phyloP scores from a whole-genome alignment of 2,797 vertebrate species.

The Melanotaenia maccullochi region DNA sequence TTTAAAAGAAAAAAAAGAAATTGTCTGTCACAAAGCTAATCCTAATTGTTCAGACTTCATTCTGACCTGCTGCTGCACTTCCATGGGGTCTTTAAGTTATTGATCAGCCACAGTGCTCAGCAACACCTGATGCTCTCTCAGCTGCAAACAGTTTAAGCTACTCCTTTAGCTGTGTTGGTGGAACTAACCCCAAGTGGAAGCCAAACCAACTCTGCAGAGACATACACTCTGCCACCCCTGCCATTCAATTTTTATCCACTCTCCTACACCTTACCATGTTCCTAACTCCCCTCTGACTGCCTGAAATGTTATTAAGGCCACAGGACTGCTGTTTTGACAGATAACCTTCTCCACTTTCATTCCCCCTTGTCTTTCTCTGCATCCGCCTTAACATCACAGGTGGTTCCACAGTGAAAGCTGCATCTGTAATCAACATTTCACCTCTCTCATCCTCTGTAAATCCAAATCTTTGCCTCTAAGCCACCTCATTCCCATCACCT shows the following conservation, averaged over 20 bases:
- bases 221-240: not conserved
- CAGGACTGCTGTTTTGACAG: constrained; percentile 43
- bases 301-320: constrained; percentile 50
- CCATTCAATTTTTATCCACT: not conserved
- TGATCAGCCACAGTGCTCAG: constrained; percentile 18
- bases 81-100: constrained; percentile 7
- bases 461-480: constrained; percentile 45
- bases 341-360: constrained; percentile 54
- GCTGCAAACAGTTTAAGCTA: not conserved
- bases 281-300: constrained; percentile 8
- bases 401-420: constrained; percentile 35
- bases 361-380: constrained; percentile 42
- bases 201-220: not conserved
- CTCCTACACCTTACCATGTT: constrained; percentile 17
- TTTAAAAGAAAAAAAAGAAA: constrained; percentile 3
- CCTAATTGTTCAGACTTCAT: not conserved
- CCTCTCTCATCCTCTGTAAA: constrained; percentile 39
- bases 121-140: constrained; percentile 28
- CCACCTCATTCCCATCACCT: constrained; percentile 27
- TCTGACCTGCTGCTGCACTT: not conserved
- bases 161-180: not conserved
- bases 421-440: constrained; percentile 47
- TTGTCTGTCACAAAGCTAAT: constrained; percentile 11
- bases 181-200: not conserved
- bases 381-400: constrained; percentile 45